Conservation (phyloP, 1,140 invertebrate genomes). For the Centruroides sculpturatus region DNA sequence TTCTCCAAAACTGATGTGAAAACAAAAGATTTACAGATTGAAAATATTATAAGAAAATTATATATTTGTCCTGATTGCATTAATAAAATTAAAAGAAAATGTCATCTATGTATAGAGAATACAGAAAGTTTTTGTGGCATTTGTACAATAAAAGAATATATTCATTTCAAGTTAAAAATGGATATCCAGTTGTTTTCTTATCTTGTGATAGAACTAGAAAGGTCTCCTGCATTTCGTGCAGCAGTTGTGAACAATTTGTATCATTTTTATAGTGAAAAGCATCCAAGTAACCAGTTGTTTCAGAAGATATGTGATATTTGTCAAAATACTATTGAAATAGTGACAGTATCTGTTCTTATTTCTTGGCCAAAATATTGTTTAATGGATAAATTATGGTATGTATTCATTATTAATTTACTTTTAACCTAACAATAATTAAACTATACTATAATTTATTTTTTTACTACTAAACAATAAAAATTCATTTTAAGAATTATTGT, state of each 20-base stretch:
- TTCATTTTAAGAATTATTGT: no score
- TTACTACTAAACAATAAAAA: no score
- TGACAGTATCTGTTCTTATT: neutral
- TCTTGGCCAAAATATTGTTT: constrained; percentile 37
- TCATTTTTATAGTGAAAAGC: neutral
- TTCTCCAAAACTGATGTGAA: no score
- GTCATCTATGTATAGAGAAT: no score
- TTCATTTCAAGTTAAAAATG: neutral
- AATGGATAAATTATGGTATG: constrained; percentile 50
- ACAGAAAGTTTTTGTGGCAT: no score
- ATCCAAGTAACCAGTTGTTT: neutral
- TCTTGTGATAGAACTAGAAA: neutral
- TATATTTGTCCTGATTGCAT: no score
- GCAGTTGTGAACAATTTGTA: neutral
- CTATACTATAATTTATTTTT: no score
- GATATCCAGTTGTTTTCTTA: constrained; percentile 3
- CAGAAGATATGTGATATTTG: neutral
- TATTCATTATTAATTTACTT: constrained; percentile 1
- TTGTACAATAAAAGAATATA: no score
- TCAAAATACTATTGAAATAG: neutral
- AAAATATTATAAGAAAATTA: no score
- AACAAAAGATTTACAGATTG: no score
- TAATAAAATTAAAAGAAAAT: no score
- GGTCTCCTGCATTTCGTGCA: constrained; percentile 1
- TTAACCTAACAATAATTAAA: no score